A percentile compares a stretch with the other conserved stretches of the same genome.
These are phyloP conservation scores for Actinia tenebrosa DNA, from an alignment of 64 coral and sea anemone species.

Conservation along the genomic window DNA sequence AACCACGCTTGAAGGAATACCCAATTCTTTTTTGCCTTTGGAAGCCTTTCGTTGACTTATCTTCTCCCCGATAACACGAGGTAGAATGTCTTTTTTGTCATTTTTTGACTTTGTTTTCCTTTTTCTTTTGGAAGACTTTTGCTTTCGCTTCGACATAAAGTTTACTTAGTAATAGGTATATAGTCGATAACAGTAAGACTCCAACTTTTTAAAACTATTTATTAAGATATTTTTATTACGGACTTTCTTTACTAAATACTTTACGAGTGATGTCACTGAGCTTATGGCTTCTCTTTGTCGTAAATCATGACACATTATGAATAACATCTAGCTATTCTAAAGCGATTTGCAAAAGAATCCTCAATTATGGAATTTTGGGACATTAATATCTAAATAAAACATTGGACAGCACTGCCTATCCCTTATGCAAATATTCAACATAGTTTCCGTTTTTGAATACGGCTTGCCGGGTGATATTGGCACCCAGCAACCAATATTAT, in stretches of 20 bases:
- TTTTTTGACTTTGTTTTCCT: neutral
- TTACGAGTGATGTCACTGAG: neutral
- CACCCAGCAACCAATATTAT: too few species aligned
- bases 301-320: neutral
- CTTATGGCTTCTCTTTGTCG: neutral
- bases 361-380: neutral
- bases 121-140: neutral
- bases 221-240: neutral
- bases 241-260: neutral
- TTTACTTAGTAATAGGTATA: neutral
- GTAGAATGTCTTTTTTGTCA: neutral
- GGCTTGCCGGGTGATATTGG: neutral
- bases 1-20: neutral
- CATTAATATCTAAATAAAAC: neutral
- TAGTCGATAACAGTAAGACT: too few species aligned
- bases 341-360: neutral
- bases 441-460: neutral
- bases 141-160: neutral
- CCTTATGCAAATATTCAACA: neutral
- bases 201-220: neutral
- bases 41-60: neutral
- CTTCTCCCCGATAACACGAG: neutral
- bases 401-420: neutral
- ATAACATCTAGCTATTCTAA: neutral
- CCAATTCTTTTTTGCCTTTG: neutral